Percentiles rank a stretch among this genome's conserved stretches.
Conservation (phyloP, 2,113 vertebrate genomes). For the Corydoras sp. region DNA sequence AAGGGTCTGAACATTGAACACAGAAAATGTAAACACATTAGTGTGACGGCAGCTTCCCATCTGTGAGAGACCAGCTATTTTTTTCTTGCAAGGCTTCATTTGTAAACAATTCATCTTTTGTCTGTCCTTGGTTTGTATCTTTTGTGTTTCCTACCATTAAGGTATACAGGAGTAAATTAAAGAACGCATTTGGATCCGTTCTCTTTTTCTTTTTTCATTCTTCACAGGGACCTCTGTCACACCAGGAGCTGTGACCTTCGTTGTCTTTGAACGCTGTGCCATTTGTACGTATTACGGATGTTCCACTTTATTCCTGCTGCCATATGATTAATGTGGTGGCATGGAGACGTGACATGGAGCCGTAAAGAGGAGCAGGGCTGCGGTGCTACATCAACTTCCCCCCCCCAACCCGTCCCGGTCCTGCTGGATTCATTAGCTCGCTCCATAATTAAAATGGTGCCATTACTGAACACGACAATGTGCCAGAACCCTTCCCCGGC, state of each 20-base stretch:
- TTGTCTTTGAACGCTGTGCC: constrained; percentile 42
- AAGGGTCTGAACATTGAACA: constrained; percentile 28
- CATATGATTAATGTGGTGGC: constrained; percentile 51
- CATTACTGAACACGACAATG: constrained; percentile 33
- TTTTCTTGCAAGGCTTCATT: constrained; percentile 51
- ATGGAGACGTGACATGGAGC: constrained; percentile 48
- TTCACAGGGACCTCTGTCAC: constrained; percentile 25
- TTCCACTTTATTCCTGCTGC: constrained; percentile 49
- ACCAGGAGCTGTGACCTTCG: constrained; percentile 34
- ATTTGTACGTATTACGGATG: constrained; percentile 44
- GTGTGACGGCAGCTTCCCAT: not conserved
- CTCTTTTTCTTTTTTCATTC: constrained; percentile 19
- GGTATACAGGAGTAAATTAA: constrained; percentile 34
- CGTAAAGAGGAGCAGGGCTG: constrained; percentile 42
- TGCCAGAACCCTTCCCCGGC: constrained; percentile 12
- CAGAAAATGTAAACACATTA: constrained; percentile 7
- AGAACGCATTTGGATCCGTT: constrained; percentile 18
- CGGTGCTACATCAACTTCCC: constrained; percentile 26
- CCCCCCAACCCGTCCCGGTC: constrained; percentile 11
- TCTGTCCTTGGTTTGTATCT: constrained; percentile 63
- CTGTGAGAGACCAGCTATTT: constrained; percentile 32
- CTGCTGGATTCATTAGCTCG: constrained; percentile 43
- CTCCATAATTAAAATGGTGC: constrained; percentile 46
- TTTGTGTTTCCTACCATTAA: constrained; percentile 63
- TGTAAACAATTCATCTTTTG: constrained; percentile 60